phyloP scores from a whole-genome alignment of 2,888 invertebrate species.

The Oscheius sp. region DNA sequence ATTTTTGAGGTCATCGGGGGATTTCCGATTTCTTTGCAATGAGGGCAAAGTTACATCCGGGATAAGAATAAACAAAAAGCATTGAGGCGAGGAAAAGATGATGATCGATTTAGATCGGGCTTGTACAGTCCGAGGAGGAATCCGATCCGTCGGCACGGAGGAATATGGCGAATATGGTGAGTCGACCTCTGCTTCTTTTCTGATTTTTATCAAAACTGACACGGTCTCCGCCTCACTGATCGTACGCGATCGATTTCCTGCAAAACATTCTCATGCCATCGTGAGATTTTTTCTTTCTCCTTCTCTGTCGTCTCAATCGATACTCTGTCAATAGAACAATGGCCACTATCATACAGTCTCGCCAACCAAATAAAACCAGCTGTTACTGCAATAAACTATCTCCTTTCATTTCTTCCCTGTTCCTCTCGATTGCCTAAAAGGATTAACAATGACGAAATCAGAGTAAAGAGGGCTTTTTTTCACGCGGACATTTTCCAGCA shows the following conservation, averaged over 20 bases:
- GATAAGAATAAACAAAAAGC: not conserved
- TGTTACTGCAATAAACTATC: too few species aligned
- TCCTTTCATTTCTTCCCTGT: too few species aligned
- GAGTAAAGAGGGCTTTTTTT: too few species aligned
- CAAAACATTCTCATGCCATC: not conserved
- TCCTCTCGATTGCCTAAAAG: too few species aligned
- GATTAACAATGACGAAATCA: too few species aligned
- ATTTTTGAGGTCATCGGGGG: not conserved
- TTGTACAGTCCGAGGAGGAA: slow-evolving; percentile 7
- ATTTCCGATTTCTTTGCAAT: not conserved
- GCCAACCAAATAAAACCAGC: too few species aligned
- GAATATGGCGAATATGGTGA: slow-evolving; percentile 22
- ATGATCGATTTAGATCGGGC: slow-evolving; percentile 11
- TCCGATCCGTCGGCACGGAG: not conserved
- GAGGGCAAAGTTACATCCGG: not conserved
- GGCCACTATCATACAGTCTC: slow-evolving; percentile 22
- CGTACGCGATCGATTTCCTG: not conserved
- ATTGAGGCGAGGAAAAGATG: slow-evolving; percentile 1
- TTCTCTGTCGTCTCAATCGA: slow-evolving; percentile 1
- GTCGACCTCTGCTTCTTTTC: slow-evolving; percentile 1
- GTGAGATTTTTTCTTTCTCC: not conserved
- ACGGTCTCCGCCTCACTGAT: not conserved
- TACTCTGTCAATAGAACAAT: slow-evolving; percentile 23
- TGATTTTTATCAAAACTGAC: slow-evolving; percentile 14
- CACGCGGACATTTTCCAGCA: too few species aligned